Conservation (phyloP, 2,888 invertebrate genomes). For the Torymus aiolomorphi region DNA sequence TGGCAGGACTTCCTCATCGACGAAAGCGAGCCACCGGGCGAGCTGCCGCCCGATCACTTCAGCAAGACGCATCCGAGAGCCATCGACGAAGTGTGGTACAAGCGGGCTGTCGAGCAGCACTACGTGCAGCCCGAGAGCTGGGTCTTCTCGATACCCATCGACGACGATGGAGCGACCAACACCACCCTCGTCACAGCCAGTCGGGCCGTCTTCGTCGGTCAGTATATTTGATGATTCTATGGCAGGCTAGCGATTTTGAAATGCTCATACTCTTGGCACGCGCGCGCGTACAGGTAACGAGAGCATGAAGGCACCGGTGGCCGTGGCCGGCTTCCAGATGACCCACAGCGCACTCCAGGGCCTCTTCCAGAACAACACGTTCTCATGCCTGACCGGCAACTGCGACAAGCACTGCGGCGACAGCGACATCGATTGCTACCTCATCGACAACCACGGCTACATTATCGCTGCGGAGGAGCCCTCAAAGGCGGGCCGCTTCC, state of each 20-base stretch:
- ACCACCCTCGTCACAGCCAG: constrained; percentile 89
- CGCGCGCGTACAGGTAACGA: constrained; percentile 62
- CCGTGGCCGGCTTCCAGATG: constrained; percentile 85
- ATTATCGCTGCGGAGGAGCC: constrained; percentile 86
- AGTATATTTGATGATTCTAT: constrained; percentile 8
- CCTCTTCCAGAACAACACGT: constrained; percentile 88
- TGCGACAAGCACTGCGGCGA: constrained; percentile 79
- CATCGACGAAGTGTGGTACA: constrained; percentile 93
- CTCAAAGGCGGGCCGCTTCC: constrained; percentile 88
- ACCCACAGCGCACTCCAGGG: constrained; percentile 85
- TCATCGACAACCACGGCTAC: constrained; percentile 94
- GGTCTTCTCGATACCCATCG: constrained; percentile 87
- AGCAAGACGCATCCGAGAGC: constrained; percentile 85
- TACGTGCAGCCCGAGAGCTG: constrained; percentile 87
- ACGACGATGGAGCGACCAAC: constrained; percentile 78
- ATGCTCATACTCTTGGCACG: not conserved
- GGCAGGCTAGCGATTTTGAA: too few relatives aligned
- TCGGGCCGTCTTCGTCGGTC: constrained; percentile 84
- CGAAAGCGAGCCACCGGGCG: constrained; percentile 70
- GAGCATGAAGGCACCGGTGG: constrained; percentile 76
- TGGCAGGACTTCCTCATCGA: constrained; percentile 88
- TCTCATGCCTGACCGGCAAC: constrained; percentile 73
- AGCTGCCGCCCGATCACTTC: constrained; percentile 79
- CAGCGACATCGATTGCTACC: constrained; percentile 86
- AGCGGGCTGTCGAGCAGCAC: constrained; percentile 91